Conservation (phyloP, 2,888 invertebrate species). For the Nemapogon koenigi region DNA sequence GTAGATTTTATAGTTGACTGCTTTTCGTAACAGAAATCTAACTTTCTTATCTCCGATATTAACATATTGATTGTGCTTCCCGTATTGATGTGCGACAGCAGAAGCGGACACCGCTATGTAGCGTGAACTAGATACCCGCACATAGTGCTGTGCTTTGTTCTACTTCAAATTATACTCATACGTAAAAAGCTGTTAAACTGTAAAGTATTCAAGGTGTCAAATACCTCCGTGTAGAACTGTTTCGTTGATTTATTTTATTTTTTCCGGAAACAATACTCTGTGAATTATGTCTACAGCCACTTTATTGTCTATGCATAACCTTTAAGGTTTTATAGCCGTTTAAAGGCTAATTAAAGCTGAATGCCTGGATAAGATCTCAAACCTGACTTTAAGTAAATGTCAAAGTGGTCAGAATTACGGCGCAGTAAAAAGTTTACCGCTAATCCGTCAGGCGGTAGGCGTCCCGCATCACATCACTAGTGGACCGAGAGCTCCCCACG, state of each 20-base stretch:
- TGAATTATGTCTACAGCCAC: neutral
- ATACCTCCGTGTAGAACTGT: too few species aligned
- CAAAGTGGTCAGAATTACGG: conserved; percentile 9
- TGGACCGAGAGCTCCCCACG: conserved; percentile 20
- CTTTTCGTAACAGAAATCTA: conserved; percentile 45
- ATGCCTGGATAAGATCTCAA: neutral
- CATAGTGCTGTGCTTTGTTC: conserved; percentile 1
- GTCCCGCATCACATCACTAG: conserved; percentile 26
- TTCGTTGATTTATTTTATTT: too few species aligned
- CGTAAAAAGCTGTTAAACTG: too few species aligned
- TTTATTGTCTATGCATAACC: too few species aligned
- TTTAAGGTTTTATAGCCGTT: conserved; percentile 6
- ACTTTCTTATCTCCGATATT: conserved; percentile 55
- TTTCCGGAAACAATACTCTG: too few species aligned
- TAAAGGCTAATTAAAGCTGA: conserved; percentile 8
- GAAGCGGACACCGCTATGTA: conserved; percentile 19
- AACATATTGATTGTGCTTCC: conserved; percentile 57
- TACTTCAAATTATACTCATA: too few species aligned
- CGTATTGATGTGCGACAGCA: conserved; percentile 49
- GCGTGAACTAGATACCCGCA: conserved; percentile 27
- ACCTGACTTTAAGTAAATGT: conserved; percentile 2
- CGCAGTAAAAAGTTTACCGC: conserved; percentile 11
- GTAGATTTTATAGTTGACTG: too few species aligned
- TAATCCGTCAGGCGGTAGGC: conserved; percentile 12
- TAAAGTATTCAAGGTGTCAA: too few species aligned